A percentile compares a stretch with the other conserved stretches of the same genome.
These are phyloP conservation scores for Ceyx cyanopectus DNA, from an alignment of 2,113 vertebrate genomes.

Conservation along the genomic window DNA sequence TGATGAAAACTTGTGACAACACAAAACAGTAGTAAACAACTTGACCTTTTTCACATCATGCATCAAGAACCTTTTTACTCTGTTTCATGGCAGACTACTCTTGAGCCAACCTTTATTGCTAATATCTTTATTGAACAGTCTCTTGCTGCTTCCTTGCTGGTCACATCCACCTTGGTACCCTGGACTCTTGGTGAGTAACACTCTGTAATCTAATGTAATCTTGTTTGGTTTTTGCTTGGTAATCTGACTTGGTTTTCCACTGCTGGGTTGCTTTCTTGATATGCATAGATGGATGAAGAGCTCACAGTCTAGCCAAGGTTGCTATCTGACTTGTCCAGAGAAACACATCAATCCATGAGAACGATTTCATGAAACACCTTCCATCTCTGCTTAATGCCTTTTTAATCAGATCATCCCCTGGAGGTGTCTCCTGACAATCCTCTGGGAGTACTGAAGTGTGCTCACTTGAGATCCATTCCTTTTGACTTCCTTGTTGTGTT, in stretches of 20 bases:
- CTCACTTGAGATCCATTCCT: background rate
- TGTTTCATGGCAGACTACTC: background rate
- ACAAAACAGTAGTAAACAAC: background rate
- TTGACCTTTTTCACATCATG: background rate
- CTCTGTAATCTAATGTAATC: background rate
- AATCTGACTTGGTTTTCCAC: background rate
- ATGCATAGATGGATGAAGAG: background rate
- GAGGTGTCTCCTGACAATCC: background rate
- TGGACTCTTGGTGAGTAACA: background rate
- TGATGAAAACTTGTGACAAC: background rate
- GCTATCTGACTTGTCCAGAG: background rate
- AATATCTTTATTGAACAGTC: background rate
- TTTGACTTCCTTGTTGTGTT: background rate
- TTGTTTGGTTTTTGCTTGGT: fast-evolving
- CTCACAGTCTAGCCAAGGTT: background rate
- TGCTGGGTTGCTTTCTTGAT: background rate
- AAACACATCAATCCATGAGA: background rate
- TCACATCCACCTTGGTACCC: background rate
- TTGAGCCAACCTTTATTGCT: background rate
- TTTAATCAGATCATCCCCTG: background rate
- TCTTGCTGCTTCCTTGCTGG: background rate
- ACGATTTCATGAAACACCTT: background rate
- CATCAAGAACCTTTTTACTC: background rate
- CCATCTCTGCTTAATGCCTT: background rate
- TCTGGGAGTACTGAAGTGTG: background rate